Conservation (phyloP, 2,797 vertebrate species). For the Tauraco hartlaubi region DNA sequence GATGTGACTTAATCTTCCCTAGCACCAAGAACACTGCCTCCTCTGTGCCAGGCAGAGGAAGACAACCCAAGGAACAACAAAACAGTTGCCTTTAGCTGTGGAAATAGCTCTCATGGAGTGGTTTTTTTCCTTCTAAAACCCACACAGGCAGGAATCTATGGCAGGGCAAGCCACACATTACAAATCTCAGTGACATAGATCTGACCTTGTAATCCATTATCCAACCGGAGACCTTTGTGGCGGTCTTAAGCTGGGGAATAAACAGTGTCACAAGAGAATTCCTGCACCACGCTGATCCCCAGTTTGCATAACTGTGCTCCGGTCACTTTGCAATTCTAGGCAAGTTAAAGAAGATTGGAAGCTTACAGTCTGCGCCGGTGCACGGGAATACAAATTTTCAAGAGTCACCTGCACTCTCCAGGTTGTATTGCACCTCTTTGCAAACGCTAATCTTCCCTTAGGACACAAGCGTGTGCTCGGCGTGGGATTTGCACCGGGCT, state of each 20-base stretch:
- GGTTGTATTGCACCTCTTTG: not conserved
- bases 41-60: not conserved
- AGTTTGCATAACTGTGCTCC: not conserved
- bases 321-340: not conserved
- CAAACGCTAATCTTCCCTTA: not conserved
- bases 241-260: not conserved
- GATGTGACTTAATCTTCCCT: not conserved
- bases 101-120: not conserved
- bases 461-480: not conserved
- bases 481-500: not conserved
- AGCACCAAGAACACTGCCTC: not conserved
- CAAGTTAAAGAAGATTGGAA: not conserved
- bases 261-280: not conserved
- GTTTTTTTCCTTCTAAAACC: not conserved
- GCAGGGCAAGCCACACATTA: not conserved
- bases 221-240: not conserved
- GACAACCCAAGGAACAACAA: not conserved
- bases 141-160: not conserved
- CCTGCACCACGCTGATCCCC: accelerated
- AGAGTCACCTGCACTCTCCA: not conserved
- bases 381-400: not conserved
- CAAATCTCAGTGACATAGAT: not conserved
- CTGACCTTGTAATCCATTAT: not conserved
- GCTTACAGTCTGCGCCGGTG: not conserved
- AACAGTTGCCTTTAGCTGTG: not conserved